These are phyloP conservation scores for Clarias gariepinus DNA, from an alignment of 2,113 vertebrate genomes.

Conservation along the genomic window DNA sequence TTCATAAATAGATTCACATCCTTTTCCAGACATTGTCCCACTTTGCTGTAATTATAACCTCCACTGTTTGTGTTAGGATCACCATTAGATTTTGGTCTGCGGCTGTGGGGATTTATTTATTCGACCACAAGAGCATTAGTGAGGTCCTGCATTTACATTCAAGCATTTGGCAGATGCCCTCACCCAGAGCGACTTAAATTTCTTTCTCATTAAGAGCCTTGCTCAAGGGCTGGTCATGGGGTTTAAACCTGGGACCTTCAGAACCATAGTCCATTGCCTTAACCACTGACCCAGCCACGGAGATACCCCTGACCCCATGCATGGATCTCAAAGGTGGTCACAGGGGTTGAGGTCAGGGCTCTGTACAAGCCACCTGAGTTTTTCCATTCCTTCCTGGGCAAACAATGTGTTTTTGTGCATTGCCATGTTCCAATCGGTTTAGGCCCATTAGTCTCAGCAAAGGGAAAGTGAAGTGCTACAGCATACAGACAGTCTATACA, in stretches of 20 bases:
- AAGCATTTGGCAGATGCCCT: too few relatives aligned
- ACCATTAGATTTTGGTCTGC: neutral
- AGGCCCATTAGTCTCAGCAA: neutral
- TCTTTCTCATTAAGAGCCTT: too few relatives aligned
- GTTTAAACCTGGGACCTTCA: too few relatives aligned
- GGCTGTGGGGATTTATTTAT: neutral
- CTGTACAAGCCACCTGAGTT: neutral
- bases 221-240: too few relatives aligned
- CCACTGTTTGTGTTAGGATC: neutral
- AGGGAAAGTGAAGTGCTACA: neutral
- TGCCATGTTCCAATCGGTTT: neutral
- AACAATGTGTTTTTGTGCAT: neutral
- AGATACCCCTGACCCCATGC: too few relatives aligned
- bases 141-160: neutral
- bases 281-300: too few relatives aligned
- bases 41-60: neutral
- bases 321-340: neutral
- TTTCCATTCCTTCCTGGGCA: neutral
- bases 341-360: neutral
- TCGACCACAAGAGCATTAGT: neutral
- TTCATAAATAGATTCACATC: neutral
- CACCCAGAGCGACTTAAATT: too few relatives aligned
- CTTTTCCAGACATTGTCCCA: neutral
- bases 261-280: too few relatives aligned
- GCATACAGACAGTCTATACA: neutral